A percentile compares a stretch with the other conserved stretches of the same genome.
These are phyloP conservation scores for Drosophila pullipes DNA, from an alignment of 2,888 invertebrate genomes.

Conservation along the genomic window DNA sequence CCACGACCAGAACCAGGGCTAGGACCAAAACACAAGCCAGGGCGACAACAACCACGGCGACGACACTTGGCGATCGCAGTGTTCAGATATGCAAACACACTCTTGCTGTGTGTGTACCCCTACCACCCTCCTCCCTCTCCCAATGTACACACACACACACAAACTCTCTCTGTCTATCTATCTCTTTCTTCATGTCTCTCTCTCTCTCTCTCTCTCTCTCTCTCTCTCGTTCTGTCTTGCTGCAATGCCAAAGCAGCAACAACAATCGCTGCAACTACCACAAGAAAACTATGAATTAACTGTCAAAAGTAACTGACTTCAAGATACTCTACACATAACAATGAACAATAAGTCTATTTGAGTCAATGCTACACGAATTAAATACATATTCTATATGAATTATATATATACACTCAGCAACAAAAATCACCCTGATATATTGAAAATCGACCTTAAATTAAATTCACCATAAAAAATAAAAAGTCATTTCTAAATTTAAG, in stretches of 20 bases:
- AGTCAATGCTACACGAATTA: neutral
- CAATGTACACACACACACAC: neutral
- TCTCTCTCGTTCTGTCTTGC: neutral
- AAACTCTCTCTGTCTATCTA: neutral
- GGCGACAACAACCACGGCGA: slow-evolving; percentile 26
- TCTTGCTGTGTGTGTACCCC: slow-evolving; percentile 27
- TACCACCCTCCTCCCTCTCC: neutral
- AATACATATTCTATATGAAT: neutral
- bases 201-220: neutral
- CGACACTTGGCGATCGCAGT: slow-evolving; percentile 68
- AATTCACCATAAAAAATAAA: neutral
- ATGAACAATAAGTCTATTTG: neutral
- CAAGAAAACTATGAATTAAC: neutral
- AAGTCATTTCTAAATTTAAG: neutral
- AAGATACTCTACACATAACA: neutral
- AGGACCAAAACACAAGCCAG: neutral
- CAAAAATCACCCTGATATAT: neutral
- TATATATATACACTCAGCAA: neutral
- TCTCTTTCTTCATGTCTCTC: neutral
- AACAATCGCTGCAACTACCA: slow-evolving; percentile 2
- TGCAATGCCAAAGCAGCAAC: neutral
- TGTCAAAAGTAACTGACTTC: neutral
- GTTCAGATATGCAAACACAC: slow-evolving; percentile 73
- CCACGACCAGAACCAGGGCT: neutral
- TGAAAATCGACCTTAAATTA: neutral